Evolutionary conservation across 2,797 vertebrate species (phyloP).

Genomic region (Apogon talboti): DNA sequence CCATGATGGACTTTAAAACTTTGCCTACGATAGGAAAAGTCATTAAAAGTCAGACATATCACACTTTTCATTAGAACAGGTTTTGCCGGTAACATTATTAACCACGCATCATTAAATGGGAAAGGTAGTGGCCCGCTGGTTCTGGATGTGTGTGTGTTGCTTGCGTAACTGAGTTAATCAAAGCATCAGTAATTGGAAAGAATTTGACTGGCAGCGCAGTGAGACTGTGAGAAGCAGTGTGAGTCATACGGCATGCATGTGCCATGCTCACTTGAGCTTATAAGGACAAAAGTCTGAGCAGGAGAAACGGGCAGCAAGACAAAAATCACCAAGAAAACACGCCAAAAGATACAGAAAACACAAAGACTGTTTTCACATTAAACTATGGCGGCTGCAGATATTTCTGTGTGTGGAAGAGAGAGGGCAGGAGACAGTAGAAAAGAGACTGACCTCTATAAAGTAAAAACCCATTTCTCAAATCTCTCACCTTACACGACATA

Average conservation of each 20-base stretch:
- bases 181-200: constrained; percentile 58
- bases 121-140: neutral
- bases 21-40: constrained; percentile 4
- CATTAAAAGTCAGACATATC: constrained; percentile 22
- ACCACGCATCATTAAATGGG: constrained; percentile 24
- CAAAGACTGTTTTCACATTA: constrained; percentile 45
- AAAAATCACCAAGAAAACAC: constrained; percentile 58
- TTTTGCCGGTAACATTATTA: constrained; percentile 15
- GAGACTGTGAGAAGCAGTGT: constrained; percentile 47
- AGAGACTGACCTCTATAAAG: neutral
- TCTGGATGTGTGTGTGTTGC: neutral
- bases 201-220: constrained; percentile 56
- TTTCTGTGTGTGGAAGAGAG: constrained; percentile 5
- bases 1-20: constrained; percentile 20
- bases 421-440: neutral
- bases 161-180: constrained; percentile 46
- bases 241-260: constrained; percentile 63
- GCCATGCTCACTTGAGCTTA: constrained; percentile 67
- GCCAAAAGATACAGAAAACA: constrained; percentile 33
- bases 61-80: constrained; percentile 21
- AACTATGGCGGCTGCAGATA: constrained; percentile 27
- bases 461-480: constrained; percentile 26
- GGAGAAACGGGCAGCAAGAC: constrained; percentile 15
- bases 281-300: constrained; percentile 67
- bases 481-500: constrained; percentile 32